phyloP scores from a whole-genome alignment of 1,140 invertebrate genomes.

The Papilio helenus region DNA sequence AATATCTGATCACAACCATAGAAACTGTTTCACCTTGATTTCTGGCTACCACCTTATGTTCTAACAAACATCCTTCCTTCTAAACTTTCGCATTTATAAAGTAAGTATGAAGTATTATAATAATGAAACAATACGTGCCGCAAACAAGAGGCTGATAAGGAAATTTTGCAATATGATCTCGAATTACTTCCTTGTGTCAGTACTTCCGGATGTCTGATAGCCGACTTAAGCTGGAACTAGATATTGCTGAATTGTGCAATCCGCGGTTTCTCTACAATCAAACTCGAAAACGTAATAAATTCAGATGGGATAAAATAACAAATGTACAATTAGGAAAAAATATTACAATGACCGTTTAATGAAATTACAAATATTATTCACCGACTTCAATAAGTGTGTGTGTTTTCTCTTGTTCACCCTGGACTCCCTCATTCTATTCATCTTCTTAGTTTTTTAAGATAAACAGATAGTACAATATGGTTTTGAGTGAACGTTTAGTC shows the following conservation, averaged over 20 bases:
- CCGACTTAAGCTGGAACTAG: constrained; percentile 46
- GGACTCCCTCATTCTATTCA: no score
- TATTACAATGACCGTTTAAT: not conserved
- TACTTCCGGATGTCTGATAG: constrained; percentile 58
- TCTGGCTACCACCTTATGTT: no score
- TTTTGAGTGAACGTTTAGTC: not conserved
- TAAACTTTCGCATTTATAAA: not conserved
- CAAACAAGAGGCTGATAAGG: constrained; percentile 43
- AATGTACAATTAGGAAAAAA: not conserved
- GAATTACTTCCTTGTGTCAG: constrained; percentile 59
- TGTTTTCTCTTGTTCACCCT: no score
- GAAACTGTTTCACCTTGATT: not conserved
- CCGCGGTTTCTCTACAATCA: not conserved
- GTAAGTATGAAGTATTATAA: not conserved
- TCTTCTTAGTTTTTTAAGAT: no score
- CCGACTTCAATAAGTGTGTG: not conserved
- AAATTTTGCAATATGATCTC: constrained; percentile 70
- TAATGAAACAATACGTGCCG: not conserved
- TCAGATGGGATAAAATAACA: not conserved
- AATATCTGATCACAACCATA: not conserved
- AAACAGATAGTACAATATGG: not conserved
- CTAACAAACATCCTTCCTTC: no score
- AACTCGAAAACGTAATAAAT: not conserved
- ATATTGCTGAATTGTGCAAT: constrained; percentile 37
- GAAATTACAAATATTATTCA: not conserved